Evolutionary conservation across 2,888 invertebrate genomes (phyloP).

Genomic region (Cordilura impudica): DNA sequence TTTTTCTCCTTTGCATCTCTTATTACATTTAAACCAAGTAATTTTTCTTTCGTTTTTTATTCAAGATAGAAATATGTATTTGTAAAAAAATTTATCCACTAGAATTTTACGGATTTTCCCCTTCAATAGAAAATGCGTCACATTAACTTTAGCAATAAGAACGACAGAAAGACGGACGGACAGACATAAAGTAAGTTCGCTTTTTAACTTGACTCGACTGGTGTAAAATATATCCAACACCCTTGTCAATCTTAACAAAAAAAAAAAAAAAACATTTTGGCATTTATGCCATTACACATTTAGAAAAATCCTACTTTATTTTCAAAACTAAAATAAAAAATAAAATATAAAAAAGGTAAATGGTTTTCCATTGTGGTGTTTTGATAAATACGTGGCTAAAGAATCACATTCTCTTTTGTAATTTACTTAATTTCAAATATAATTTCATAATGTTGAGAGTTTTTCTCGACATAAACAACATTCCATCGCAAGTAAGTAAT

Average conservation of each 20-base stretch:
- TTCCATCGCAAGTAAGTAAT: conserved; percentile 51
- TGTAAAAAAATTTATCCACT: conserved; percentile 21
- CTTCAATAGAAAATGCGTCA: conserved; percentile 34
- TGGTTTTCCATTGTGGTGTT: neutral
- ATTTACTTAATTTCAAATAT: conserved; percentile 34
- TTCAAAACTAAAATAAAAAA: conserved; percentile 45
- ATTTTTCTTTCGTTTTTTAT: conserved; percentile 34
- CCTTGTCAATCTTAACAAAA: conserved; percentile 58
- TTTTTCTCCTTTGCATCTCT: neutral
- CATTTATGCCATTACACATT: conserved; percentile 72
- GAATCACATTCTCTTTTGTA: neutral
- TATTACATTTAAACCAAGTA: conserved; percentile 36
- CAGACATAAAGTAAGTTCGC: neutral
- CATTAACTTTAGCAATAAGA: neutral
- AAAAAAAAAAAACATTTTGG: conserved; percentile 66
- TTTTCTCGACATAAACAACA: conserved; percentile 5
- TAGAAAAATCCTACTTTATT: conserved; percentile 68
- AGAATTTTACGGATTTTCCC: conserved; percentile 33
- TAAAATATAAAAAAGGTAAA: conserved; percentile 19
- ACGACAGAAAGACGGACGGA: neutral
- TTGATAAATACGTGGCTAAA: neutral
- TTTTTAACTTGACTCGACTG: conserved; percentile 1
- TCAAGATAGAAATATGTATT: conserved; percentile 11
- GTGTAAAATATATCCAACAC: conserved; percentile 43
- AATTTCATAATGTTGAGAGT: conserved; percentile 41